Evolutionary conservation across 2,113 vertebrate genomes (phyloP), one percentile per base, ranked within the genome.

Genomic region (Ornithorhynchus anatinus): DNA sequence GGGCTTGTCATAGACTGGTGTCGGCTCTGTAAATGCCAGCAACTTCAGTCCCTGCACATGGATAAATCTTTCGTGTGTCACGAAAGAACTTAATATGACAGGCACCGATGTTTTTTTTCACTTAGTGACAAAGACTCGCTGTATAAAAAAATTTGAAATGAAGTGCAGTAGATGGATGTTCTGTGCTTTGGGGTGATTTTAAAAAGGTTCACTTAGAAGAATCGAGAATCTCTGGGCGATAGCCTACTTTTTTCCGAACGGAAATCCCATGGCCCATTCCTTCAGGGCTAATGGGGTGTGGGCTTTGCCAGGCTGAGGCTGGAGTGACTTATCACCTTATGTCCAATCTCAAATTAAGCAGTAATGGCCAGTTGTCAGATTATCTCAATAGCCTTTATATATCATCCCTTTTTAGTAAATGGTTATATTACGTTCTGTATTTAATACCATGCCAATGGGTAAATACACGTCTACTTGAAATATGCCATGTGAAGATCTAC

Each of bases 101-200:
- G n/a, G n/a, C n/a, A n/a, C n/a, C n/a, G n/a, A n/a, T 36, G 23
- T 32, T 43, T 51, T 62, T 37, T 76, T 71, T 76, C 38, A 35
- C 25, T 16, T 79, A 54, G 53, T 64, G 36, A 35, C 43, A 44
- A 19, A 29, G 35, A 29, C 6, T 51, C n/a, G 17, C 13, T 72
- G 38, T 52, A 64, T 53, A 31, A 45, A 60, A 69, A 67, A 52
- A 32, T 29, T 13, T 56, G 29, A 31, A 61, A 27, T 81, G 39
- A 20, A 43, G 48, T 59, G 45, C 71, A 47, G 65, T 47, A 69
- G 17, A 9, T 23, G 17, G 8, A 32, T n/a, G 52, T 70, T 72
- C 16, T 42, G 44, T 10, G 32, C 10, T 54, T n/a, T 63, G 22
- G 3, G 39, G 7, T 42, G 63, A 20, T 56, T 64, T 59, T 84